Percentiles rank a stretch among this genome's conserved stretches.
Conservation (phyloP, 2,113 vertebrate species). For the Opisthocomus hoazin region DNA sequence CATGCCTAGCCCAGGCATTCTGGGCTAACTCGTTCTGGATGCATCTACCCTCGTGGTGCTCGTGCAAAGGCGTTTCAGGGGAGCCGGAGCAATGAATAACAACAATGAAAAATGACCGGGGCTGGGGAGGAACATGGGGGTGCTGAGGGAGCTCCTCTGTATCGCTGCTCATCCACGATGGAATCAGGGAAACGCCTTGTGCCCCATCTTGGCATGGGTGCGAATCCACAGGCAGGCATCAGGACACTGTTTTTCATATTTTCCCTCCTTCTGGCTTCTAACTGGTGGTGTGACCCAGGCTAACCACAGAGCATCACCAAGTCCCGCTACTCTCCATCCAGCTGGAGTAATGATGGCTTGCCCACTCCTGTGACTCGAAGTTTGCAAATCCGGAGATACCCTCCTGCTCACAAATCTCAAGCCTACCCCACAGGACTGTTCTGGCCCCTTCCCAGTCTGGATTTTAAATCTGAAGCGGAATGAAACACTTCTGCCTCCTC, state of each 20-base stretch:
- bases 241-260: accelerated
- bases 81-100: accelerated
- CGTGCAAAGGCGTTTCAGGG: not conserved
- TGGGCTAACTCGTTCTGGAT: not conserved
- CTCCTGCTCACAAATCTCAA: not conserved
- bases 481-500: not conserved
- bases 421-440: not conserved
- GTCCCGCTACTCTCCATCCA: not conserved
- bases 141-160: not conserved
- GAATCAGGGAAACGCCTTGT: not conserved
- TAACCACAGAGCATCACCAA: not conserved
- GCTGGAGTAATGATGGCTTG: not conserved
- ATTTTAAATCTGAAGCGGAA: not conserved
- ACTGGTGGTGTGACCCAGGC: not conserved
- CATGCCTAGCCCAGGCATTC: not conserved
- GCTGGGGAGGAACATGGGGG: not conserved
- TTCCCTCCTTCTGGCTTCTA: not conserved
- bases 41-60: accelerated
- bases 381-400: not conserved
- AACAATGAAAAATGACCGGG: too few species aligned
- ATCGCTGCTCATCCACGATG: not conserved
- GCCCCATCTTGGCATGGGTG: not conserved
- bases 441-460: not conserved
- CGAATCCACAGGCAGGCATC: accelerated
- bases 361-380: accelerated